A percentile compares a stretch with the other conserved stretches of the same genome.
These are phyloP conservation scores for Diplosoma virens DNA, from an alignment of 23 tunicate genomes.

Conservation along the genomic window DNA sequence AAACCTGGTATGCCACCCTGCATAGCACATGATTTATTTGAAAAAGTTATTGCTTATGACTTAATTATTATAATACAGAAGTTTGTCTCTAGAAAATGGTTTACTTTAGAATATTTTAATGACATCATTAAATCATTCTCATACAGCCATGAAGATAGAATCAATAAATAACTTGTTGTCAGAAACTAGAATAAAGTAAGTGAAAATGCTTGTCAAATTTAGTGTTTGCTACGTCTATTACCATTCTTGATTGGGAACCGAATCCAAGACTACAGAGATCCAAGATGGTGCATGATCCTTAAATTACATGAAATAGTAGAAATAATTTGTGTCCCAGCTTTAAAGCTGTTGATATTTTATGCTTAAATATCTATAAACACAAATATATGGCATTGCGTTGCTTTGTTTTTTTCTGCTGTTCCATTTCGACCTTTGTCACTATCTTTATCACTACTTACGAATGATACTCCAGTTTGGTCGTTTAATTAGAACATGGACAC, in stretches of 20 bases:
- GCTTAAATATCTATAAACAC: neutral
- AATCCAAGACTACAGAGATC: neutral
- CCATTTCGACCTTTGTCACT: constrained; percentile 23
- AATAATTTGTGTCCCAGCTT: constrained; percentile 12
- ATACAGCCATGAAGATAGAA: constrained; percentile 10
- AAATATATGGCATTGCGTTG: neutral
- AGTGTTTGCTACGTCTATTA: constrained; percentile 4
- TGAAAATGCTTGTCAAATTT: neutral
- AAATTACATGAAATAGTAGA: neutral
- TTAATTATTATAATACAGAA: neutral
- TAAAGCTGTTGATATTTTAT: neutral
- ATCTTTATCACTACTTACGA: neutral
- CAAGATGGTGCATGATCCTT: neutral
- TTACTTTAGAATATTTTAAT: constrained; percentile 15
- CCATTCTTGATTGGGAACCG: neutral
- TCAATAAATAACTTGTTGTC: neutral
- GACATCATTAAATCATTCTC: constrained; percentile 16
- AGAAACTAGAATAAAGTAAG: neutral
- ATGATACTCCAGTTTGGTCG: neutral
- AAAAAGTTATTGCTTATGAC: constrained; percentile 29
- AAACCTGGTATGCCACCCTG: constrained; percentile 34
- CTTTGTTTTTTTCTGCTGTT: neutral
- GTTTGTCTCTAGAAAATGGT: constrained; percentile 3
- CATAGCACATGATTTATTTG: constrained; percentile 27
- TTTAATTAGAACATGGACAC: constrained; percentile 7